Base-by-base conservation (phyloP, 92 coral and sea anemone species). In the Parazoanthus darwini region DNA sequence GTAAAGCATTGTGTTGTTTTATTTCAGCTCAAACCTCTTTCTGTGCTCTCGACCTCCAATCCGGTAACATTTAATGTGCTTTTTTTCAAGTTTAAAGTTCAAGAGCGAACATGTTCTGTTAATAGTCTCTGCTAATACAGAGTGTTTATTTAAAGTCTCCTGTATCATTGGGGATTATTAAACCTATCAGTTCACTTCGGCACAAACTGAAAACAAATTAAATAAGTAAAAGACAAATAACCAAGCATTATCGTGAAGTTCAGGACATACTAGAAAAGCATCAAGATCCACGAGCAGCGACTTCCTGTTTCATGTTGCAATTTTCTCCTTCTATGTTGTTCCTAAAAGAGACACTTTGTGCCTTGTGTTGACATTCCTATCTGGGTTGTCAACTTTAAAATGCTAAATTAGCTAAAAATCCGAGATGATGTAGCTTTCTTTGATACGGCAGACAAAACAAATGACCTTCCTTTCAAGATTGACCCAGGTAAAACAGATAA, bases 131-230 rank as follows among this genome's bases (percentile, higher is more conserved):
- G 74, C 74, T 65, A 63, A 37, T 66, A 16, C 51, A 38, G 74
- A 63, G 7, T 81, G 85, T 81, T 81, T 81, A 63, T 48, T 22
- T 63, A 81, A 81, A 37, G 85, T 81, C 74, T 81, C 74, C 8
- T 16, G 63, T 81, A 81, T 81, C 85, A 35, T 18, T 22, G 44
- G 8, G 74, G 63, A 18, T 22, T 81, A 35, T 22, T 56, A 63
- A 81, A 63, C 35, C 73, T 38, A 29, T 81, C 81, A 77, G 81
- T 81, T 25, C 63, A 48, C 66, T 79, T 79, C 50, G 48, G 74
- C 85, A 58, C 85, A 58, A 81, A 72, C 35, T 81, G 85, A 59
- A 81, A 81, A 81, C 51, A 81, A 63, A 81, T 81, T 63, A 81
- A 81, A 58, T 15, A 38, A 20, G 43, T 33, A 59, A 65, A 65